These are phyloP conservation scores for Taurulus bubalis DNA, from an alignment of 2,113 vertebrate genomes.

Conservation along the genomic window DNA sequence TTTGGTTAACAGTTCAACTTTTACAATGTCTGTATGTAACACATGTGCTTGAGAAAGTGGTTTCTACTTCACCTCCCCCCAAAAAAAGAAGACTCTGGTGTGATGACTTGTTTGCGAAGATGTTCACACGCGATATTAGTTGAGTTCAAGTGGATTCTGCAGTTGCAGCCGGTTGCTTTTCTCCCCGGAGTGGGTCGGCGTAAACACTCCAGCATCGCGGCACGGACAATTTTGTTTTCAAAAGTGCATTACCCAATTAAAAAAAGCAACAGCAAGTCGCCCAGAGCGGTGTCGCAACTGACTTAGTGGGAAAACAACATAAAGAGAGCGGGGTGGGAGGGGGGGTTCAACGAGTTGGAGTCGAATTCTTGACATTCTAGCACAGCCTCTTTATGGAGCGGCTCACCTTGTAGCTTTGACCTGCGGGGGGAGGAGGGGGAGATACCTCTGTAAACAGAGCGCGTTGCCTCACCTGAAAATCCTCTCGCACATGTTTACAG, in stretches of 20 bases:
- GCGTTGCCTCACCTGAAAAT: constrained; percentile 49
- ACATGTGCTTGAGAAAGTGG: constrained; percentile 28
- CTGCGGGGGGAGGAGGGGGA: not conserved
- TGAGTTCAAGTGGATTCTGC: not conserved
- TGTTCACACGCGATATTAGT: not conserved
- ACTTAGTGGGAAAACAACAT: constrained; percentile 8
- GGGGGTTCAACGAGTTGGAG: constrained; percentile 32
- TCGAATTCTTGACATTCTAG: constrained; percentile 61
- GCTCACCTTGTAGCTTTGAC: constrained; percentile 58
- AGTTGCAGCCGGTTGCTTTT: not conserved
- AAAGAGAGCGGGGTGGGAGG: not conserved
- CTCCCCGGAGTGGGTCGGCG: not conserved
- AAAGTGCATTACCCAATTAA: not conserved
- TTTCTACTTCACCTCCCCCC: constrained; percentile 7
- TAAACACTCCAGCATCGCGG: too few relatives aligned
- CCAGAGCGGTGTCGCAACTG: not conserved
- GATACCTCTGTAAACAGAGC: constrained; percentile 23
- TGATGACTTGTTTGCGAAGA: not conserved
- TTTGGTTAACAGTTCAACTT: constrained; percentile 39
- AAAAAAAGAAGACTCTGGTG: not conserved
- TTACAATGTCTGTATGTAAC: constrained; percentile 53
- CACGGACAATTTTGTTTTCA: not conserved
- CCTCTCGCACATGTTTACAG: constrained; percentile 21
- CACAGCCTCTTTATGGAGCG: constrained; percentile 30
- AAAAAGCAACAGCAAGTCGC: not conserved